These are phyloP conservation scores for Trichomycterus rosablanca DNA, from an alignment of 2,113 vertebrate species.

Conservation along the genomic window DNA sequence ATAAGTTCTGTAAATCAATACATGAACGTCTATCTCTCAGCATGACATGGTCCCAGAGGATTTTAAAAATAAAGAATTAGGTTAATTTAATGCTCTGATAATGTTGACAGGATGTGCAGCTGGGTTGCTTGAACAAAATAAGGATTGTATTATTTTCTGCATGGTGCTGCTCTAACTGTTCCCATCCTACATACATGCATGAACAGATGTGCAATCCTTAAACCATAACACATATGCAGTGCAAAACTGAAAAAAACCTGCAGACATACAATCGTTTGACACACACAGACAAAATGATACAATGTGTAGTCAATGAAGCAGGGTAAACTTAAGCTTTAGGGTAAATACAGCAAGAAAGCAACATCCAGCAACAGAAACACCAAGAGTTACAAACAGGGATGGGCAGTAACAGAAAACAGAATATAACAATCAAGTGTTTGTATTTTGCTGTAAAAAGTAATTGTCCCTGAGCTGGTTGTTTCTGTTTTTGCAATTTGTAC, in stretches of 20 bases:
- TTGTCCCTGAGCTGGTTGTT: too few relatives aligned
- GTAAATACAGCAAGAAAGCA: neutral
- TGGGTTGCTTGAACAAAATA: slow-evolving; percentile 25
- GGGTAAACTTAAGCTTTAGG: neutral
- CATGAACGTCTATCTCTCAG: slow-evolving; percentile 2
- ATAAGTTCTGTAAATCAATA: neutral
- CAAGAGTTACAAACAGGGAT: neutral
- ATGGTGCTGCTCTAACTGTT: slow-evolving; percentile 4
- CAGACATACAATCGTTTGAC: slow-evolving; percentile 26
- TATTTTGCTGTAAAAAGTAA: too few relatives aligned
- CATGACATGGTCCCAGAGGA: neutral
- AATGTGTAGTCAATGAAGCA: neutral
- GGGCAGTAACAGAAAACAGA: neutral
- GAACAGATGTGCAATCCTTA: slow-evolving; percentile 20
- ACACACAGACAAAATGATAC: slow-evolving; percentile 7
- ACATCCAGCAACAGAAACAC: too few relatives aligned
- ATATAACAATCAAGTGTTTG: too few relatives aligned
- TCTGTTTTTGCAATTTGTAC: too few relatives aligned
- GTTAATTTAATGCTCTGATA: neutral
- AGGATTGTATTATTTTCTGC: slow-evolving; percentile 18
- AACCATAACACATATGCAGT: slow-evolving; percentile 7
- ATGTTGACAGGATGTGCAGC: slow-evolving; percentile 16
- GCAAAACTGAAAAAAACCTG: neutral
- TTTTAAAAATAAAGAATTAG: slow-evolving; percentile 1
- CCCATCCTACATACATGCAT: slow-evolving; percentile 17